Percentiles rank a stretch among this genome's conserved stretches.
phyloP scores from a whole-genome alignment of 2,113 vertebrate species.

The Aleadryas rufinucha region DNA sequence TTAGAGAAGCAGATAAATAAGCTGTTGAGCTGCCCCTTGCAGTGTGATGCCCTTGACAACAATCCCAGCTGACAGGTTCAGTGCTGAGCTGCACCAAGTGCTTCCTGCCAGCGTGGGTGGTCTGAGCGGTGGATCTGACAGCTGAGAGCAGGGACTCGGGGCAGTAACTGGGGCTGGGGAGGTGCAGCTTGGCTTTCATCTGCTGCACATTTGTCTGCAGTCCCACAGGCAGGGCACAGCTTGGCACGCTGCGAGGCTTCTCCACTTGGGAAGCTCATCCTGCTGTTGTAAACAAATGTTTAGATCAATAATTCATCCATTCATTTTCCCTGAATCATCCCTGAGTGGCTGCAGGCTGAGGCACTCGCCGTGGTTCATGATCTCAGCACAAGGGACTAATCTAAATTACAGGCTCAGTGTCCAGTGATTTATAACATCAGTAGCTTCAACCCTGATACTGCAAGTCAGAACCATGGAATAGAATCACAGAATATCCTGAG shows the following conservation, averaged over 20 bases:
- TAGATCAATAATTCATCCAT: background rate
- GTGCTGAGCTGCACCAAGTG: background rate
- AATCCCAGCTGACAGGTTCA: constrained; percentile 38
- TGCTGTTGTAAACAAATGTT: background rate
- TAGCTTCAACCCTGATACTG: background rate
- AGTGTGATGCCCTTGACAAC: background rate
- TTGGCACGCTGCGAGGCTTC: background rate
- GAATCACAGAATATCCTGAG: background rate
- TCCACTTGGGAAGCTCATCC: background rate
- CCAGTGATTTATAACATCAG: background rate
- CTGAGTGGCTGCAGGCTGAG: background rate
- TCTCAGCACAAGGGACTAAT: background rate
- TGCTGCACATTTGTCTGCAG: constrained; percentile 18
- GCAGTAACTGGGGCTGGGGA: background rate
- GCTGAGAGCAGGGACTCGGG: constrained; percentile 26
- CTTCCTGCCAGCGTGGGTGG: constrained; percentile 69
- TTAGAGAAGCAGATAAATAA: constrained; percentile 41
- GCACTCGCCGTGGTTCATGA: background rate
- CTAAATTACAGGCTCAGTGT: background rate
- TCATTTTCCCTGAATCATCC: background rate
- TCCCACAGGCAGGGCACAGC: background rate
- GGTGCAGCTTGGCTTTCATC: constrained; percentile 54
- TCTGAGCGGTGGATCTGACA: constrained; percentile 61
- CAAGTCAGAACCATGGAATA: background rate
- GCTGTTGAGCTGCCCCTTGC: background rate